phyloP scores from a whole-genome alignment of 2,113 vertebrate genomes.

The Solea solea region DNA sequence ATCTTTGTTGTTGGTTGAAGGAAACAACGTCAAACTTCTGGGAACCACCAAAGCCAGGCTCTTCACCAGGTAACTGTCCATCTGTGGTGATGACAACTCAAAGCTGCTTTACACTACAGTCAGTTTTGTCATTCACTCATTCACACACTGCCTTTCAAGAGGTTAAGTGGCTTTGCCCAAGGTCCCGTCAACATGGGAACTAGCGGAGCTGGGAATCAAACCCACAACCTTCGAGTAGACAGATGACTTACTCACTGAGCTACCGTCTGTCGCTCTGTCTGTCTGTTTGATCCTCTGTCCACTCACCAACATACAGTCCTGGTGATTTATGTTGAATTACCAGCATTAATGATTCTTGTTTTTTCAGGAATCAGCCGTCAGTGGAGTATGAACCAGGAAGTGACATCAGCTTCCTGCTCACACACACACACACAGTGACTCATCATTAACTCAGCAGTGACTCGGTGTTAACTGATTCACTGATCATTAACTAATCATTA shows the following conservation, averaged over 20 bases:
- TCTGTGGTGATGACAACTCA: no score
- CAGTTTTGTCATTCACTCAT: no score
- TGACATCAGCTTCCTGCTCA: constrained; percentile 88
- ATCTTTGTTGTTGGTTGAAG: constrained; percentile 87
- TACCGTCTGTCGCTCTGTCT: no score
- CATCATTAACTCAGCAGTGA: background rate
- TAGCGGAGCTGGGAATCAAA: no score
- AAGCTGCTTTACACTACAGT: background rate
- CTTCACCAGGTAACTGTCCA: constrained; percentile 73
- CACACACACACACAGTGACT: constrained; percentile 40
- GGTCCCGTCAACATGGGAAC: no score
- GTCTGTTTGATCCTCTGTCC: no score
- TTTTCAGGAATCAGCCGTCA: constrained; percentile 78
- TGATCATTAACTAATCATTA: no score
- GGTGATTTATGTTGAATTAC: no score
- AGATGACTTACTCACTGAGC: background rate
- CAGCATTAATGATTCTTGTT: background rate
- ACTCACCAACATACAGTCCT: background rate
- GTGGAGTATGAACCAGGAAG: constrained; percentile 84
- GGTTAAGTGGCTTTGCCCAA: no score
- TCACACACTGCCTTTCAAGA: no score
- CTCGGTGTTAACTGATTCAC: background rate
- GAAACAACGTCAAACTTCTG: constrained; percentile 83
- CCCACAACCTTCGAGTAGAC: no score
- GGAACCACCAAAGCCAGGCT: constrained; percentile 85